Evolutionary conservation across 2,113 vertebrate species (phyloP), one percentile per base, ranked within the genome.

Genomic region (Cebus imitator): DNA sequence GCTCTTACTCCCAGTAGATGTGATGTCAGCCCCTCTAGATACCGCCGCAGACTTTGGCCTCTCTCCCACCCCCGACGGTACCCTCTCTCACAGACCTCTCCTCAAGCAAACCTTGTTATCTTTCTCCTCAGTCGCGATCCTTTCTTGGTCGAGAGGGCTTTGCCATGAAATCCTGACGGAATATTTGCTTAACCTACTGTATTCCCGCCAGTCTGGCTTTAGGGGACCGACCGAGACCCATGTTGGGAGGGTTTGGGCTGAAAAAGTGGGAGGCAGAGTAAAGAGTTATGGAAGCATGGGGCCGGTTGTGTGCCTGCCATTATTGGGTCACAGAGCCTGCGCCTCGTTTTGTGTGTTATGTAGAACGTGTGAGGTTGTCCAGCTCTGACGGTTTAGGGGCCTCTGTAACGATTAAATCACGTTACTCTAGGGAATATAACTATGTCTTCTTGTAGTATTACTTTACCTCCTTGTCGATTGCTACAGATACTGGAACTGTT

Each of bases 71-170:
- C 48, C 8, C 66, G 35, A 1, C 58, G 45, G 45, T 48, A 58
- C 76, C 86, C 61, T 40, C 32, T 64, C 48, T 10, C 78, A 1
- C 57, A 82, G 66, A 80, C 27, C 23, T 90, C 5, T 84, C 8
- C n/a, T 84, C 32, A 6, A 68, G 78, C 83, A 30, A 64, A 89
- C n/a, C 87, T 73, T 70, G 66, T 79, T 87, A 27, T 90, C 45
- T 37, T 82, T 83, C 57, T 84, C 45, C 13, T 4, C 8, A 43
- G 82, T 84, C 37, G 3, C 3, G 92, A 64, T 32, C 55, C n/a
- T 96, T 81, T 89, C 76, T 95, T 79, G 66, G 35, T 84, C 80
- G 94, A 64, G 91, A 96, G 57, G 45, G 50, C 30, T 90, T 96
- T 94, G 70, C 75, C 48, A 1, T 45, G 30, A 94, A 64, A 86